phyloP scores from a whole-genome alignment of 1,140 invertebrate species.

The Hypsibius dujardini region DNA sequence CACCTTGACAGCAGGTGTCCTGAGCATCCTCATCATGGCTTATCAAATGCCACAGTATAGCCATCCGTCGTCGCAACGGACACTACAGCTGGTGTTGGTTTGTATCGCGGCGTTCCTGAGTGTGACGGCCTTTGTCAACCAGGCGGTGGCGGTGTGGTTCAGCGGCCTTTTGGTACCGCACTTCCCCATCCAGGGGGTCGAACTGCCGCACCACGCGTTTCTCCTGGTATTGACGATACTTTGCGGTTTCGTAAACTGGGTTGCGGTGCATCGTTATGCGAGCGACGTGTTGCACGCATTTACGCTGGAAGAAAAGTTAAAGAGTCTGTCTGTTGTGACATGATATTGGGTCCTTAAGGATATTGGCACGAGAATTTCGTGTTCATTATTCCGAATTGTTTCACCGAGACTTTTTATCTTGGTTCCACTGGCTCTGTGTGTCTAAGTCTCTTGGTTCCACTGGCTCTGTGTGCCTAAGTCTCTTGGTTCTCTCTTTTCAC shows the following conservation, averaged over 20 bases:
- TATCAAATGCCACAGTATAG: background rate
- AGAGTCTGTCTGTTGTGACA: too few species aligned
- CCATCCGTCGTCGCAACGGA: background rate
- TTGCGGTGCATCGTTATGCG: too few species aligned
- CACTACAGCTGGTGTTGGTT: background rate
- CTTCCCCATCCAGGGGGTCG: slow-evolving; percentile 4
- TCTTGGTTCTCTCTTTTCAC: too few species aligned
- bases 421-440: too few species aligned
- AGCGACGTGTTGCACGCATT: too few species aligned
- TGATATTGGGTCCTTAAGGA: too few species aligned
- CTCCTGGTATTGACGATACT: background rate
- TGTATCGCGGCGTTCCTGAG: background rate
- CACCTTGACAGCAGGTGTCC: background rate
- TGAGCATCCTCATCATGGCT: background rate
- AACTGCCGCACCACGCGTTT: background rate
- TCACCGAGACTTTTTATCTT: too few species aligned
- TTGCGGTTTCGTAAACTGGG: background rate
- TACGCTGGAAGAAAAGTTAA: too few species aligned
- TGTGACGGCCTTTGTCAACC: background rate
- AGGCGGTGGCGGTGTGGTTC: background rate
- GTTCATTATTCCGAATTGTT: too few species aligned
- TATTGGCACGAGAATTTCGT: too few species aligned
- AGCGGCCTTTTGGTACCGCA: background rate
- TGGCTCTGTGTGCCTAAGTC: too few species aligned
- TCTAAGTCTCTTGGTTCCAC: too few species aligned